Conservation (phyloP, 2,797 vertebrate species). For the Hirundo rustica region DNA sequence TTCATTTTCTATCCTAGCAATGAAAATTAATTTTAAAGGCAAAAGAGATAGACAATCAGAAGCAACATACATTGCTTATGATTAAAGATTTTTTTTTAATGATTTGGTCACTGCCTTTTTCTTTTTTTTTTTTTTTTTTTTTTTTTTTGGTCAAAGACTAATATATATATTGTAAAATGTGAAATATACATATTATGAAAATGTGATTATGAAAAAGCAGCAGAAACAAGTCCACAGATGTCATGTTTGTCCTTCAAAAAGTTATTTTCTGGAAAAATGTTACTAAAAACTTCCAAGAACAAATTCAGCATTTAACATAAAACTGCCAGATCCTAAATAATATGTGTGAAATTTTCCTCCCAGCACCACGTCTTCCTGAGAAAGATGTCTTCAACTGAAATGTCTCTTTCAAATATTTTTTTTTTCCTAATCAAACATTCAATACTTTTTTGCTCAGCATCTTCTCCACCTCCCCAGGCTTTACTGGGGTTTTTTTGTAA, state of each 20-base stretch:
- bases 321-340: not conserved
- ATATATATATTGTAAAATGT: not conserved
- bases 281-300: not conserved
- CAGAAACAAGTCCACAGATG: not conserved
- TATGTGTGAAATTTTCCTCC: not conserved
- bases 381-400: not conserved
- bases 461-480: not conserved
- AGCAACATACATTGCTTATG: not conserved
- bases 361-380: not conserved
- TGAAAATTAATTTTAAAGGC: not conserved
- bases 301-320: not conserved
- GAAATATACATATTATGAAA: not conserved
- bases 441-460: not conserved
- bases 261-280: not conserved
- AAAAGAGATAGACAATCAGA: constrained; percentile 8
- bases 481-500: not conserved
- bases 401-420: not conserved
- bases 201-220: not conserved
- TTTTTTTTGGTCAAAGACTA: not conserved
- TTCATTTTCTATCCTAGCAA: not conserved
- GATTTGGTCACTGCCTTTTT: not conserved
- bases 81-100: not conserved
- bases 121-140: not conserved
- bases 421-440: not conserved
- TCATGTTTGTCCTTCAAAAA: not conserved